Evolutionary conservation across 2,888 invertebrate genomes (phyloP), one percentile per base, ranked within the genome.

Genomic region (Opisthograptis luteolata): DNA sequence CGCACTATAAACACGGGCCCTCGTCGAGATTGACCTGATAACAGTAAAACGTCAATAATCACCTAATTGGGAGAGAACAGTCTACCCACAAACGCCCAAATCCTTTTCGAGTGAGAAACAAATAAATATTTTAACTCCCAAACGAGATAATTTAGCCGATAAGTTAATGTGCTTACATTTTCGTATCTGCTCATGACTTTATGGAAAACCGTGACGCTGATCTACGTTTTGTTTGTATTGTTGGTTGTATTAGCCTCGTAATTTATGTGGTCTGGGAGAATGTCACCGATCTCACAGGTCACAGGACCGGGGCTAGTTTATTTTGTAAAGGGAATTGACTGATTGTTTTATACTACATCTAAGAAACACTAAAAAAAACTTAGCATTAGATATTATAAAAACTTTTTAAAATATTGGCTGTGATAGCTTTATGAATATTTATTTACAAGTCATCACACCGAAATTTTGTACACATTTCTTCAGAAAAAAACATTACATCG

Each of bases 81-180:
- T 84, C 81, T 72, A 76, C 78, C 78, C 79, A 79, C 85, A 81
- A 79, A 77, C 82, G 76, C 72, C 70, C 73, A 70, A 72, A 66
- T 64, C 69, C 76, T 73, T 73, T 72, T 74, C 31, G 76, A 82
- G 75, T 80, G 82, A 87, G 87, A 87, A 85, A 90, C 88, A 87
- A 88, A 90, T 90, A 89, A 90, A 90, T 89, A 90, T 88, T 87
- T 88, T 84, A 84, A 81, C 87, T 81, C 81, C 76, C 77, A 73
- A 50, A 79, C 79, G 77, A 84, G 89, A 90, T 89, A 89, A 88
- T 87, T 86, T 79, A 73, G 66, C 66, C 66, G 90, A 90, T 90
- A 90, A 87, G 83, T 83, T 89, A 90, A 88, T 89, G 88, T 90
- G 89, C 87, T 87, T 88, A 90, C 88, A 90, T 89, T 89, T 62